Evolutionary conservation across 2,888 invertebrate species (phyloP), one percentile per base, ranked within the genome.

Genomic region (Plutella xylostella): DNA sequence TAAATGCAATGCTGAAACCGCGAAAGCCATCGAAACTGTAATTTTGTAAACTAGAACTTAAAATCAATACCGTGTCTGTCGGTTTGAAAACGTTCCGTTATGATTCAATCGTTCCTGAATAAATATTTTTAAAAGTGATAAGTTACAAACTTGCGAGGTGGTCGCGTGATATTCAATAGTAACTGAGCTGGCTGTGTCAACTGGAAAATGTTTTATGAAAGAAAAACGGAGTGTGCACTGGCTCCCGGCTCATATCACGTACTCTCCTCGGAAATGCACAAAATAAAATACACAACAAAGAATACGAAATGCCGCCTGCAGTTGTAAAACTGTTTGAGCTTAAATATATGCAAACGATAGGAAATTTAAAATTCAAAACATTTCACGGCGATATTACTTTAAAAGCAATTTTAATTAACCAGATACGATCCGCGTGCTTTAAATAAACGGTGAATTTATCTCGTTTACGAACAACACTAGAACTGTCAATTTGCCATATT

Each of bases 261-360:
- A 61, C 61, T 56, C 57, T 63, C 55, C 65, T 72, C 56, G 63
- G 57, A 66, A 72, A 75, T 73, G 67, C 70, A 68, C 68, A 63
- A 67, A 69, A 75, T 74, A 74, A 73, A 77, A 69, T 66, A 60
- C 56, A 62, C 61, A 68, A 69, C 71, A 67, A 68, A 70, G 72
- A 72, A 69, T 68, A 71, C 64, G 65, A 64, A 65, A 63, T 64
- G 51, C 57, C 54, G 60, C n/a, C 58, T 65, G 67, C 65, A 66
- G 63, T 68, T 65, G 71, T 73, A 68, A 71, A 72, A 68, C 66
- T 66, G 62, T 63, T 63, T 55, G 63, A 62, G 61, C 56, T 15
- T 22, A 21, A 40, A 25, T 25, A 18, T 63, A 65, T 67, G 66
- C 64, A 68, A 65, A 65, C 63, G 57, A 58, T 49, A 53, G 47